Conservation (phyloP, 2,888 invertebrate species). For the Oxycera nigricornis region DNA sequence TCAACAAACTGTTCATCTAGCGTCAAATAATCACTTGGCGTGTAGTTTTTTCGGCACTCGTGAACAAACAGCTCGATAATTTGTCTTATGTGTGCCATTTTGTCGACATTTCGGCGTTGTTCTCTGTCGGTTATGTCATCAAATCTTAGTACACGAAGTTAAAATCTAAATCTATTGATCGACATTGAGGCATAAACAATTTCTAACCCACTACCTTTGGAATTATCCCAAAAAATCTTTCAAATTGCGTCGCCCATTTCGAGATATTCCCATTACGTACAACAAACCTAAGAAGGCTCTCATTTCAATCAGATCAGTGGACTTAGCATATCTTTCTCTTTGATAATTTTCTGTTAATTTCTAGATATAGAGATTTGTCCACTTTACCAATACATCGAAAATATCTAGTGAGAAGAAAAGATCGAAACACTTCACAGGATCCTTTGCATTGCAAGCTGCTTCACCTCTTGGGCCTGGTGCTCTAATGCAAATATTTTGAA, state of each 20-base stretch:
- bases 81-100: background rate
- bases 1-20: background rate
- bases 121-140: no score
- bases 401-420: no score
- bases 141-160: no score
- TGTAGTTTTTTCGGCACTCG: background rate
- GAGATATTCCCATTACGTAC: background rate
- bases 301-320: no score
- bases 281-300: background rate
- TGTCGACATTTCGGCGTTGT: background rate
- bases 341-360: background rate
- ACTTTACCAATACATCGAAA: background rate
- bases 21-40: no score
- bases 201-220: no score
- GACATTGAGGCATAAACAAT: background rate
- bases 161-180: no score
- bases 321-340: no score
- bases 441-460: background rate
- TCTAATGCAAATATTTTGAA: no score
- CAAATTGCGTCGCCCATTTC: background rate
- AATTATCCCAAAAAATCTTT: no score
- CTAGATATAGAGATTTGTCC: background rate
- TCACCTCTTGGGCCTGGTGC: background rate
- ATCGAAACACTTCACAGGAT: background rate
- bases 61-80: background rate